Percentiles rank a stretch among this genome's conserved stretches.
phyloP scores from a whole-genome alignment of 2,797 vertebrate genomes.

The Danio choprae region DNA sequence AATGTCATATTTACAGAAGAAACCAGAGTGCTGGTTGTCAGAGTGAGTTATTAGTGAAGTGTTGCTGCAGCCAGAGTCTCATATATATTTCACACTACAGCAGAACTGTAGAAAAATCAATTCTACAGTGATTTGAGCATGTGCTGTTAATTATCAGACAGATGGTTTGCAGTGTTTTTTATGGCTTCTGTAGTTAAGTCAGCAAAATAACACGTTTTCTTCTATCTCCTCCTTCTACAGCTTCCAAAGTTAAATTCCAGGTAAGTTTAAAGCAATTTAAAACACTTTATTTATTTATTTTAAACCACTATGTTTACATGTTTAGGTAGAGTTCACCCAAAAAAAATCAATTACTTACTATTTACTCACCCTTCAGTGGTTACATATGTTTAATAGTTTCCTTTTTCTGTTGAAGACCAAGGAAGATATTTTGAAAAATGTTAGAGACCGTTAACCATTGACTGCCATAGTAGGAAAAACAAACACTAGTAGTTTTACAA shows the following conservation, averaged over 20 bases:
- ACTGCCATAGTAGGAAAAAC: too few species aligned
- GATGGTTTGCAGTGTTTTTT: not conserved
- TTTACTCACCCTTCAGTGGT: too few species aligned
- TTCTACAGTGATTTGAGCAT: conserved; percentile 32
- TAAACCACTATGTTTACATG: too few species aligned
- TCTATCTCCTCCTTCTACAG: conserved; percentile 70
- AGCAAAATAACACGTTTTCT: conserved; percentile 36
- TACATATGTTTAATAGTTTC: too few species aligned
- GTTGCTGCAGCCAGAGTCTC: not conserved
- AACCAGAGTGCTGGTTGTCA: not conserved
- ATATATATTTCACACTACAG: conserved; percentile 25
- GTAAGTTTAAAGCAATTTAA: conserved; percentile 69
- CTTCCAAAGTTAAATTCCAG: conserved; percentile 78
- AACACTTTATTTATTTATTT: not conserved
- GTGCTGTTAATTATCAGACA: conserved; percentile 40
- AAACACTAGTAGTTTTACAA: too few species aligned
- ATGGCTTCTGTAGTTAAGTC: not conserved
- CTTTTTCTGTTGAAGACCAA: too few species aligned
- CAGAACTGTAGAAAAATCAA: not conserved
- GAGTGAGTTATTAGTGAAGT: conserved; percentile 31
- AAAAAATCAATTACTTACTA: too few species aligned
- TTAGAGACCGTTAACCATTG: too few species aligned
- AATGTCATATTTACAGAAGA: conserved; percentile 18
- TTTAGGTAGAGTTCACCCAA: too few species aligned
- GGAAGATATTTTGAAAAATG: too few species aligned